Evolutionary conservation across 37 sponge, comb jelly and placozoan genomes (phyloP).

Genomic region (Agelas oroides): DNA sequence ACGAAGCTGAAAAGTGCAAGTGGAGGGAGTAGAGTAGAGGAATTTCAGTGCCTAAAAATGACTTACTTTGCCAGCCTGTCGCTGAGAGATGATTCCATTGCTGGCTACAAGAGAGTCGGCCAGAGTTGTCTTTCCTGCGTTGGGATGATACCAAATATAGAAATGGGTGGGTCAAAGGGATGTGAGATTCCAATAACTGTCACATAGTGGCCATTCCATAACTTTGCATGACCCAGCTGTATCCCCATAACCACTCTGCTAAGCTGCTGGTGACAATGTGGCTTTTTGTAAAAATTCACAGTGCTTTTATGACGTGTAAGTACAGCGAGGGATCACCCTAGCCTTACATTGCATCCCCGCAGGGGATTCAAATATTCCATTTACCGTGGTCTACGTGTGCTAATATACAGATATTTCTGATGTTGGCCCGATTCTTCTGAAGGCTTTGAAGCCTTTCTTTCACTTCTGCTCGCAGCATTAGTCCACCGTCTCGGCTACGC

Average conservation of each 20-base stretch:
- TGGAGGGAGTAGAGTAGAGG: too few species aligned
- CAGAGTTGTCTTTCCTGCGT: slow-evolving; percentile 93
- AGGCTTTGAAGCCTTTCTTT: slow-evolving; percentile 28
- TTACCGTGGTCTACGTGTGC: slow-evolving; percentile 86
- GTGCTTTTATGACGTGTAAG: too few species aligned
- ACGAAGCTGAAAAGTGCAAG: slow-evolving; percentile 61
- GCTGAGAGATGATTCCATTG: slow-evolving; percentile 97
- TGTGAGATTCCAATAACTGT: background rate
- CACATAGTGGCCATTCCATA: too few species aligned
- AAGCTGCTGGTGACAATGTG: background rate
- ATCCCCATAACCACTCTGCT: too few species aligned
- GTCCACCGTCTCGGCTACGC: too few species aligned
- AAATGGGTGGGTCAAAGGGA: background rate
- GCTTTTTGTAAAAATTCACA: too few species aligned
- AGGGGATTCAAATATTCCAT: too few species aligned
- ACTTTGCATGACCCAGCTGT: too few species aligned
- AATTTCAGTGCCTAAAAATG: background rate
- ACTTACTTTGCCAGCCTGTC: slow-evolving; percentile 94
- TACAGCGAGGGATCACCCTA: too few species aligned
- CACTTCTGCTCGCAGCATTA: slow-evolving; percentile 4
- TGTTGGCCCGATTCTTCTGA: slow-evolving; percentile 65
- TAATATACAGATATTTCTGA: slow-evolving; percentile 96
- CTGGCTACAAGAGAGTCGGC: slow-evolving; percentile 97
- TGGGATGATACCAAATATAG: background rate
- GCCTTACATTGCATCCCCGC: too few species aligned